Percentiles rank a stretch among this genome's conserved stretches.
phyloP scores from a whole-genome alignment of 2,113 vertebrate genomes.

The Felis chaus region DNA sequence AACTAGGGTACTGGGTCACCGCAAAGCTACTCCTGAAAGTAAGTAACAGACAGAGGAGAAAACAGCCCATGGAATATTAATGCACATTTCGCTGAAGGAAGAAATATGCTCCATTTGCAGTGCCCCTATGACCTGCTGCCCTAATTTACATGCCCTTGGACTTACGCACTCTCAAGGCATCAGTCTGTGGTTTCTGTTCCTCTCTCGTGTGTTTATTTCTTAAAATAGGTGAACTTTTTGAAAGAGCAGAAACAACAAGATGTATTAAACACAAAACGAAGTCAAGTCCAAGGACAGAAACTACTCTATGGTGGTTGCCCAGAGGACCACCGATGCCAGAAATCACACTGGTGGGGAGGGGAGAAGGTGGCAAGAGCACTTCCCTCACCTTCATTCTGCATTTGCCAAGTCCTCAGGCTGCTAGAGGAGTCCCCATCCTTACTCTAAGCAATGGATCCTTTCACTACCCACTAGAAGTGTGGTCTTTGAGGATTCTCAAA shows the following conservation, averaged over 20 bases:
- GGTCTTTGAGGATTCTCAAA: not conserved
- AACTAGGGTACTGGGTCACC: conserved; percentile 48
- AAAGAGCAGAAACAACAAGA: not conserved
- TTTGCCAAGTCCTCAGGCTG: rapidly evolving
- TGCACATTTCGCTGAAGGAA: not conserved
- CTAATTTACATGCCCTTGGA: rapidly evolving
- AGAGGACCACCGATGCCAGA: not conserved
- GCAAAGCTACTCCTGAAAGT: not conserved
- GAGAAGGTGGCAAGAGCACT: rapidly evolving
- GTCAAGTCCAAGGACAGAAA: not conserved
- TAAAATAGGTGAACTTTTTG: not conserved
- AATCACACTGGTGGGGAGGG: not conserved
- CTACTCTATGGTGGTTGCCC: too few relatives aligned
- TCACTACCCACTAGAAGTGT: not conserved
- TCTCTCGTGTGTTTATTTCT: not conserved
- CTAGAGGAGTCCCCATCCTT: rapidly evolving
- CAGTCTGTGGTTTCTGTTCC: not conserved
- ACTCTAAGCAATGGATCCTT: not conserved
- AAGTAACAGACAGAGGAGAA: conserved; percentile 55
- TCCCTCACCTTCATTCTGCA: not conserved
- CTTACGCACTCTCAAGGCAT: not conserved
- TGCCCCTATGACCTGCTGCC: not conserved
- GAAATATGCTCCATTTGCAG: not conserved
- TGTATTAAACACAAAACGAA: not conserved
- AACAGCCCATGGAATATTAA: conserved; percentile 40